Evolutionary conservation across 2,888 invertebrate species (phyloP), one percentile per base, ranked within the genome.

Genomic region (Caenorhabditis sp.): DNA sequence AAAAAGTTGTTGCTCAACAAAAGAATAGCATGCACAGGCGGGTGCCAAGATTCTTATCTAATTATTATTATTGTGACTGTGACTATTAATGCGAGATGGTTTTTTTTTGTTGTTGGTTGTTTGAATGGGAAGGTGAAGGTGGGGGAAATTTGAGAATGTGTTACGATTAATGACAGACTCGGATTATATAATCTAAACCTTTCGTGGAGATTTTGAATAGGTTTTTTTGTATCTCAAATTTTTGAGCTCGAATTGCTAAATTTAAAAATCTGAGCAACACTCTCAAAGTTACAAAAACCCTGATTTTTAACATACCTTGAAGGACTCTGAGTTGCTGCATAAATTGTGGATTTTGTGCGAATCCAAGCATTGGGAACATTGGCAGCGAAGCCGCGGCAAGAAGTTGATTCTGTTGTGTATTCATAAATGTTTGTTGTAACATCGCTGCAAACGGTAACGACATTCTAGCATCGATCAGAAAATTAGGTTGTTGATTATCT

Each of bases 1-100:
- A 51, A 51, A 50, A 19, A 51, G 51, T 66, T 71, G 71, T 71
- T 66, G 64, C 71, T 31, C 71, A 71, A 71, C 71, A 71, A 71
- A 71, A 66, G 71, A 61, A 66, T 66, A 71, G 66, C 66, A 6
- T 21, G 51, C 51, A 14, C 55, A 61, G 57, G 27, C 43, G 66
- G 65, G 43, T 50, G 43, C 24, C 59, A 43, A 43, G 43, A 43
- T 43, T 14, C 43, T 43, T 43, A 43, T 43, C 43, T 43, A 43
- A 43, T 43, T 10, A 43, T 43, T 12, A 43, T 43, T 12, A 43
- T 43, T 12, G 3, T 10, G 14, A 43, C 14, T 17, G 14, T 31
- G 4, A 31, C 10, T 31, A 31, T 31, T 31, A 43, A 36, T 5
- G 36, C 12, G 36, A 36, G 36, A 12, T 36, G 36, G 12, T 5